A percentile compares a stretch with the other conserved stretches of the same genome.
Conservation (phyloP, 1,140 invertebrate species). For the Platorchestia sp. region DNA sequence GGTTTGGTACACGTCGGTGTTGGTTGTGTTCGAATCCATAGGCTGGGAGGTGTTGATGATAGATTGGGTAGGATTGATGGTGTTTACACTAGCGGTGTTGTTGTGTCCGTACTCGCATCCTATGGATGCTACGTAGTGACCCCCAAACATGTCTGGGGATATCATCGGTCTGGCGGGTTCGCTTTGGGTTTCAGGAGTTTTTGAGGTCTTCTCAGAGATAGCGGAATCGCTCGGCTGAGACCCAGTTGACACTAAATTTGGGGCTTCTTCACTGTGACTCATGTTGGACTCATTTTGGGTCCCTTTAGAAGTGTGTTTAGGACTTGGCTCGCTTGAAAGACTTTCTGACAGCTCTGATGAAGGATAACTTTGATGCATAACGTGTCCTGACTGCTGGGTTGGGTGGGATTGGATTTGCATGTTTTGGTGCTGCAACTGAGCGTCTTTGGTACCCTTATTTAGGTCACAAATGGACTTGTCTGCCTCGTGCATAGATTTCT, state of each 20-base stretch:
- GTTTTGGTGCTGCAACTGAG: not conserved
- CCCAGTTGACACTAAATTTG: not conserved
- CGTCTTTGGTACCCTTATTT: not conserved
- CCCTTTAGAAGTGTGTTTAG: conserved; percentile 62
- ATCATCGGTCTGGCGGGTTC: not conserved
- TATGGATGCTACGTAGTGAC: not conserved
- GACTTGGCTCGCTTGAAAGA: conserved; percentile 60
- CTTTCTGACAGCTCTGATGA: conserved; percentile 24
- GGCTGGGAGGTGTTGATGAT: not conserved
- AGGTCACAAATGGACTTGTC: conserved; percentile 10
- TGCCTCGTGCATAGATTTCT: not conserved
- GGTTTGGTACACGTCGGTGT: not conserved
- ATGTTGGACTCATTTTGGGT: conserved; percentile 67
- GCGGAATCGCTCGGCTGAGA: not conserved
- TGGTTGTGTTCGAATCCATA: not conserved
- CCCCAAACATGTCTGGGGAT: not conserved
- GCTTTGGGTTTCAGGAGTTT: not conserved
- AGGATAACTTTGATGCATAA: not conserved
- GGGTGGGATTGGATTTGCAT: not conserved
- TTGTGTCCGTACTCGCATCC: not conserved
- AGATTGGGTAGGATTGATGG: not conserved
- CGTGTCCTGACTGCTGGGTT: not conserved
- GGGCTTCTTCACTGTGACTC: not conserved
- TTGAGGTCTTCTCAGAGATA: not conserved
- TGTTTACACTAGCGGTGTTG: not conserved